phyloP scores from a whole-genome alignment of 2,888 invertebrate genomes.

The Lordiphosa andalusiaca region DNA sequence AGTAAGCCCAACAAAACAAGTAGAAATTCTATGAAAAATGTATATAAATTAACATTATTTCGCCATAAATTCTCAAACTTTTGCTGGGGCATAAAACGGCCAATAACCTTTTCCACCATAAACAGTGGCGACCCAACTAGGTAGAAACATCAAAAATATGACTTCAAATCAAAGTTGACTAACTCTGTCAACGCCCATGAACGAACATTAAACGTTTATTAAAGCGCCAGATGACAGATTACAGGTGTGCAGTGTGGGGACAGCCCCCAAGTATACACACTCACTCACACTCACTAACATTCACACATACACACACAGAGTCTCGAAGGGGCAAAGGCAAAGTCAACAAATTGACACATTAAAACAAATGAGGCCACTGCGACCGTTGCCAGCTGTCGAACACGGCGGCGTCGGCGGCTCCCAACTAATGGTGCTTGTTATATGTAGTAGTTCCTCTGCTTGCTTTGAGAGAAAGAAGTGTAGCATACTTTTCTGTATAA shows the following conservation, averaged over 20 bases:
- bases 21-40: not conserved
- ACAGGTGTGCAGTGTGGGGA: constrained; percentile 49
- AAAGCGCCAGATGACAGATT: constrained; percentile 68
- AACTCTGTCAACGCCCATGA: constrained; percentile 16
- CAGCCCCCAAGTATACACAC: constrained; percentile 9
- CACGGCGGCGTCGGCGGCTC: constrained; percentile 22
- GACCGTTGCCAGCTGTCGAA: constrained; percentile 62
- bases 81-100: too few relatives aligned
- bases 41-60: not conserved
- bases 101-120: not conserved
- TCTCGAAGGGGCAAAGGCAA: constrained; percentile 27
- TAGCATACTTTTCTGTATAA: constrained; percentile 10
- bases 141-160: constrained; percentile 10
- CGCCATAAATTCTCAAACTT: not conserved
- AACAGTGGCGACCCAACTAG: not conserved
- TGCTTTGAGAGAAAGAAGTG: not conserved
- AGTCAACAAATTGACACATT: constrained; percentile 74
- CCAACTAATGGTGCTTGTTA: constrained; percentile 68
- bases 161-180: constrained; percentile 8
- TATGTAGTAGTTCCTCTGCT: constrained; percentile 34
- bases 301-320: constrained; percentile 1
- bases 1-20: too few relatives aligned
- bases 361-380: constrained; percentile 74
- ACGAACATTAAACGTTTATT: constrained; percentile 58
- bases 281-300: constrained; percentile 2